These are phyloP conservation scores for Odontamblyopus rebecca DNA, from an alignment of 2,797 vertebrate species.

Conservation along the genomic window DNA sequence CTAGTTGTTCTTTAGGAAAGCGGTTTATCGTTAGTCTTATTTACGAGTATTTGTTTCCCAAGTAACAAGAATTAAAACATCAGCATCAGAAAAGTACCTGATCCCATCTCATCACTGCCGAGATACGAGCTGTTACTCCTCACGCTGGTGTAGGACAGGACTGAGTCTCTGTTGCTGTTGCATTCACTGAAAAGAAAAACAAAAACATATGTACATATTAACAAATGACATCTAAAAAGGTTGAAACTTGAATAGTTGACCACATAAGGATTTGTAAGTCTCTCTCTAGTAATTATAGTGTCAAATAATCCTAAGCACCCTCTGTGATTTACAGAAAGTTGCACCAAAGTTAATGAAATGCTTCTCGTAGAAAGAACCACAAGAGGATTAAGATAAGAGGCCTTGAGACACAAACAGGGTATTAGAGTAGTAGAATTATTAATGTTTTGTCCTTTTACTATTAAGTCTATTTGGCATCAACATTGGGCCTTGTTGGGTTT, in stretches of 20 bases:
- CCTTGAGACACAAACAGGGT: conserved; percentile 15
- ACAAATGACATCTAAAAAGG: conserved; percentile 21
- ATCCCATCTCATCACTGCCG: conserved; percentile 98
- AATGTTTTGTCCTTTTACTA: not conserved
- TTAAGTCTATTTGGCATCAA: not conserved
- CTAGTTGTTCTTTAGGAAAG: not conserved
- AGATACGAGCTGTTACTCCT: conserved; percentile 97
- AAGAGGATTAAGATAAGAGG: conserved; percentile 18
- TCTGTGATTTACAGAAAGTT: conserved; percentile 54
- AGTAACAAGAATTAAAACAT: not conserved
- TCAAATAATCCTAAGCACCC: conserved; percentile 57
- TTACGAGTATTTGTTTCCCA: too few relatives aligned
- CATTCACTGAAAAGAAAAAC: conserved; percentile 83
- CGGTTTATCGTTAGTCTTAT: not conserved
- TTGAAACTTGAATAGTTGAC: conserved; percentile 44
- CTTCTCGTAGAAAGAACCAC: conserved; percentile 42
- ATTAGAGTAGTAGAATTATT: not conserved
- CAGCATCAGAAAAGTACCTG: conserved; percentile 76
- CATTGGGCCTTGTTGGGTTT: not conserved
- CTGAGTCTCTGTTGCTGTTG: conserved; percentile 97
- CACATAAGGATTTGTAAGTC: conserved; percentile 45
- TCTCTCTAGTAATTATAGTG: conserved; percentile 58
- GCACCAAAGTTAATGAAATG: conserved; percentile 55
- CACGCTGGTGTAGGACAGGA: conserved; percentile 95
- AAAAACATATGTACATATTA: conserved; percentile 8